Percentiles rank a stretch among this genome's conserved stretches.
Evolutionary conservation across 2,888 invertebrate species (phyloP).

Genomic region (Dicroscelio sp.): DNA sequence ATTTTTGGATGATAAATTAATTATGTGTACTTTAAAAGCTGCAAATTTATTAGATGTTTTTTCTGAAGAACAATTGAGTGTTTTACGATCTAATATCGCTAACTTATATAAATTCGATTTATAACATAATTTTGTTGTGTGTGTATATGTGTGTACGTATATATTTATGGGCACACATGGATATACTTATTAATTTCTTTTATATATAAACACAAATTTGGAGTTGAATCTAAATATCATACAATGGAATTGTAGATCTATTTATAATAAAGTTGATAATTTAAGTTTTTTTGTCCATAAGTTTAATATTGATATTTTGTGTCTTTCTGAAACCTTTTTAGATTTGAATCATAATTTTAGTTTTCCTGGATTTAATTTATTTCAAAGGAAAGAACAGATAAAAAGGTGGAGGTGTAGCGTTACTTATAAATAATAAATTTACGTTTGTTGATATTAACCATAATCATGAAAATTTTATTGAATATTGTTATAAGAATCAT

Average conservation of each 20-base stretch:
- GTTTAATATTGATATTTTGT: conserved; percentile 20
- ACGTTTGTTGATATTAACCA: neutral
- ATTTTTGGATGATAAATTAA: too few species aligned
- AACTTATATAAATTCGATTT: neutral
- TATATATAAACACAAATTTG: too few species aligned
- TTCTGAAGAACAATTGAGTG: neutral
- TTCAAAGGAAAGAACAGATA: neutral
- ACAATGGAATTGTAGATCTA: too few species aligned
- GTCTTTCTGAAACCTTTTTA: conserved; percentile 19
- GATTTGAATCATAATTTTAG: neutral
- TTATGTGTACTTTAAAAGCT: too few species aligned
- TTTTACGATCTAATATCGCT: neutral
- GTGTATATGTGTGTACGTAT: too few species aligned
- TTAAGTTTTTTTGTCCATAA: neutral
- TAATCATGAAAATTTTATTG: neutral
- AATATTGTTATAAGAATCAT: neutral
- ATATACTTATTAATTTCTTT: too few species aligned
- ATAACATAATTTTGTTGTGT: too few species aligned
- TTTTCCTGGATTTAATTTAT: neutral
- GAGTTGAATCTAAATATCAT: neutral
- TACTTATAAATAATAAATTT: neutral
- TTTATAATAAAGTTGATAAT: conserved; percentile 10
- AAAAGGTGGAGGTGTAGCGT: conserved; percentile 22
- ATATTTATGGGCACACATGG: too few species aligned
- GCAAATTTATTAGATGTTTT: too few species aligned